These are phyloP conservation scores for Hydractinia echinata DNA, from an alignment of 30 jellyfish, hydroid and myxozoan species.

Conservation along the genomic window DNA sequence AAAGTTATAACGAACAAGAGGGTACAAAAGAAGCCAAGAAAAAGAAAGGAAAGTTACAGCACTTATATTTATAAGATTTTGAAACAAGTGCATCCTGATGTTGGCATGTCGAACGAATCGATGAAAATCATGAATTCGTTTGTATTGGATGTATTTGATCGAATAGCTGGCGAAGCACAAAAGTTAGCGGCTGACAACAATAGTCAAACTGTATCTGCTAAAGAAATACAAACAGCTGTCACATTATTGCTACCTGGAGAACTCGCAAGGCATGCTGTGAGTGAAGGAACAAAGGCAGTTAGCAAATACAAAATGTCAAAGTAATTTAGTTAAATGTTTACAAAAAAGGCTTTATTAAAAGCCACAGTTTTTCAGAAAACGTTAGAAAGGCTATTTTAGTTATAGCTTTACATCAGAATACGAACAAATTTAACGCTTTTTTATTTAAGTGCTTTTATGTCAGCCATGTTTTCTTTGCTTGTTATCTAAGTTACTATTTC, in stretches of 20 bases:
- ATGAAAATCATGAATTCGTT: slow-evolving; percentile 77
- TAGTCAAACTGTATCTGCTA: slow-evolving; percentile 56
- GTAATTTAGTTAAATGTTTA: background rate
- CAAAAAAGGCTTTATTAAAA: slow-evolving; percentile 3
- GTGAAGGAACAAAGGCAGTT: slow-evolving; percentile 90
- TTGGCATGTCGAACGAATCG: slow-evolving; percentile 73
- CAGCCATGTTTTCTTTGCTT: too few relatives aligned
- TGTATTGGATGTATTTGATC: slow-evolving; percentile 67
- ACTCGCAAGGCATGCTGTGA: slow-evolving; percentile 87
- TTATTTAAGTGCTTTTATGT: too few relatives aligned
- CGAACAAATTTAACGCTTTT: too few relatives aligned
- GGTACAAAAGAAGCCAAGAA: background rate
- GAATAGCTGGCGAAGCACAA: slow-evolving; percentile 82
- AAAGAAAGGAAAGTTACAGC: slow-evolving; percentile 55
- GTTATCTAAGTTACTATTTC: too few relatives aligned
- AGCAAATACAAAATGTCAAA: slow-evolving; percentile 61
- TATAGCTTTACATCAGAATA: too few relatives aligned
- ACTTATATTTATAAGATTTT: slow-evolving; percentile 67
- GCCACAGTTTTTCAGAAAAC: background rate
- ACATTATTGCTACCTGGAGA: slow-evolving; percentile 79
- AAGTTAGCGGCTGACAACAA: slow-evolving; percentile 71
- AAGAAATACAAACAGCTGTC: slow-evolving; percentile 87
- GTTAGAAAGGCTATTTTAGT: too few relatives aligned
- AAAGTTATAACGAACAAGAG: background rate
- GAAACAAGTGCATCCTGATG: slow-evolving; percentile 83